Evolutionary conservation across 2,113 vertebrate species (phyloP), one percentile per base, ranked within the genome.

Genomic region (Aptenodytes forsteri): DNA sequence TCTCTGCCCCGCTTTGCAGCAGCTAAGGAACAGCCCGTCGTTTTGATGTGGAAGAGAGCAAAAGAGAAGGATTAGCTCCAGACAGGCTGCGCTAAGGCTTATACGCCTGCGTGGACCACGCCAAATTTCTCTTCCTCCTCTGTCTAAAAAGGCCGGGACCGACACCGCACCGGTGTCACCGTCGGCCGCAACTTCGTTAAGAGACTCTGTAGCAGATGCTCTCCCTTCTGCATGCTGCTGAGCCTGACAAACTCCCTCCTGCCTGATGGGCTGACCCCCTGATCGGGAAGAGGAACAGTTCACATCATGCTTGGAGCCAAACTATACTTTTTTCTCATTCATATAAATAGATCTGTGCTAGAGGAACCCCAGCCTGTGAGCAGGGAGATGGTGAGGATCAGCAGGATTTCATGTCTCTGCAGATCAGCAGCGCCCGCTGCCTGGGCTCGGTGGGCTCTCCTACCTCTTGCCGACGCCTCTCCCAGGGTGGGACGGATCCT

Each of bases 251-350:
- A 76, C 7, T 20, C 84, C 47, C 42, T 50, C 66, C 70, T 70
- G 26, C 8, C 34, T 11, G 27, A 32, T 0, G 1, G 58, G 49
- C 77, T 71, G 73, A 47, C 26, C 52, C 61, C 0, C 0, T 9
- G n/a, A 17, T 5, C 0, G 0, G 46, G 64, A 30, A 55, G 34
- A 54, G 10, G 23, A 69, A 30, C 55, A 36, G 54, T 34, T 73
- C 65, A 23, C 13, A 22, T 3, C 2, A 0, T 23, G 19, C 91
- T 50, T 29, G 18, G 0, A 47, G 34, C 21, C 13, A 62, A 87
- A 42, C 26, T 9, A 13, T 3, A 18, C 11, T 17, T 55, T 50
- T 36, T 49, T 23, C 46, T 42, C 1, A 0, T 42, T 92, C 72
- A 42, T 4, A 38, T 32, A 79, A 77, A 66, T 22, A 72, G 52